Conservation (phyloP, 2,113 vertebrate genomes). For the Pleuronectes platessa region DNA sequence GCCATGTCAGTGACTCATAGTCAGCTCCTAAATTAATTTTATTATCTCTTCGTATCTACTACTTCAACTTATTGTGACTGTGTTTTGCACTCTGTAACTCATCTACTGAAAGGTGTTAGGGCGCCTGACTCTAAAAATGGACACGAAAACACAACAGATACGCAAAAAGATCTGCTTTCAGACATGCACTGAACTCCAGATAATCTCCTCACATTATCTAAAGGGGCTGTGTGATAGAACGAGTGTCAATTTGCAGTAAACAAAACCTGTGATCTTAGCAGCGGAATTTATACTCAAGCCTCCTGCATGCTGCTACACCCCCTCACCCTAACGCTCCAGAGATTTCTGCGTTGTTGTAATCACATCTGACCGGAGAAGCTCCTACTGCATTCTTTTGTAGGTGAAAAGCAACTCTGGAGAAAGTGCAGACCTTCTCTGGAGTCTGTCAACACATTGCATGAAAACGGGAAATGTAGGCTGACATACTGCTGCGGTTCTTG, state of each 20-base stretch:
- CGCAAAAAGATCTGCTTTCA: too few species aligned
- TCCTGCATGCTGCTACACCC: too few species aligned
- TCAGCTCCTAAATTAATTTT: conserved; percentile 11
- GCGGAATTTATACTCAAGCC: neutral
- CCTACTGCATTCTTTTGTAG: too few species aligned
- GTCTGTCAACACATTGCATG: neutral
- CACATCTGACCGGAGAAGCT: too few species aligned
- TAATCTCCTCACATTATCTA: neutral
- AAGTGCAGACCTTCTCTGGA: too few species aligned
- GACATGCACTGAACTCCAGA: too few species aligned
- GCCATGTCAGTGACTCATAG: conserved; percentile 61
- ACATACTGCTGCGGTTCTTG: conserved; percentile 87
- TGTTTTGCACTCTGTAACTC: neutral
- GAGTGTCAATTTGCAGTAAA: neutral
- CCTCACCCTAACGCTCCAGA: too few species aligned
- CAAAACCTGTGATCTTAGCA: neutral
- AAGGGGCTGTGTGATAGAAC: neutral
- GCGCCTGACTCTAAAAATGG: too few species aligned
- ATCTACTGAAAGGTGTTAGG: neutral
- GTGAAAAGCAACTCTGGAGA: too few species aligned
- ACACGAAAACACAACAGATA: too few species aligned
- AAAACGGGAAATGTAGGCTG: neutral
- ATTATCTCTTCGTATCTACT: conserved; percentile 5
- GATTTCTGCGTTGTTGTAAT: too few species aligned
- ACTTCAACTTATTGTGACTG: neutral